A percentile compares a stretch with the other conserved stretches of the same genome.
Conservation (phyloP, 2,113 vertebrate genomes). For the Sus scrofa region T2T-Sscrofa CM000818.6:111945501-111946000, state of each 20-base stretch:
- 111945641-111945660: not conserved
- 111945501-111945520: conserved; percentile 38
- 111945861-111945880: conserved; percentile 11
- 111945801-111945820: conserved; percentile 74
- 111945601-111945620: not conserved
- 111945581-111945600: not conserved
- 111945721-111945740: not conserved
- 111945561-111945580: not conserved
- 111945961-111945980: conserved; percentile 68
- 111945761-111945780: conserved; percentile 50
- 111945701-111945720: not conserved
- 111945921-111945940: conserved; percentile 62
- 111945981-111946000: conserved; percentile 73
- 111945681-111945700: not conserved
- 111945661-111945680: not conserved
- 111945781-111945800: not conserved
- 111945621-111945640: not conserved
- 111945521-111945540: not conserved
- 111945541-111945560: not conserved
- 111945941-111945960: conserved; percentile 67
- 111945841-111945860: conserved; percentile 4
- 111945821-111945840: conserved; percentile 47
- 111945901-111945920: too few relatives aligned
- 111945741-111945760: conserved; percentile 30
- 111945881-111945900: not conserved